Percentiles rank a stretch among this genome's conserved stretches.
Conservation (phyloP, 2,797 vertebrate species). For the Poecilia gillii region DNA sequence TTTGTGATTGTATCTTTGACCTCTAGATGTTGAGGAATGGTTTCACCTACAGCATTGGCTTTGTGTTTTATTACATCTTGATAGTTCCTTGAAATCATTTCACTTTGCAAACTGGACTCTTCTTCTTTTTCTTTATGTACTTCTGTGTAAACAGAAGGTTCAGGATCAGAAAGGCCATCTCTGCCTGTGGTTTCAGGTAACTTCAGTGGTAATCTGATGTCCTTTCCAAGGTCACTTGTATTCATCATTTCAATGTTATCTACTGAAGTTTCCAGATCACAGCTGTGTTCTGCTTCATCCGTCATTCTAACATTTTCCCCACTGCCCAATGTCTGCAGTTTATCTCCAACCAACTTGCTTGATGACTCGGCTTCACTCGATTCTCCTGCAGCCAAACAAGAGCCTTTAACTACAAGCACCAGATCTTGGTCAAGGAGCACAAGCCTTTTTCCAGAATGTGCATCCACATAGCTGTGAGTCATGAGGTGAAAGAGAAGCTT, state of each 20-base stretch:
- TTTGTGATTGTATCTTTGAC: slow-evolving; percentile 3
- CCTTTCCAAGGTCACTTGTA: neutral
- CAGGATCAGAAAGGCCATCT: neutral
- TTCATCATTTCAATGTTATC: neutral
- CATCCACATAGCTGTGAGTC: slow-evolving; percentile 90
- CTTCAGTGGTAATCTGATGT: neutral
- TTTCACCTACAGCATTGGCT: slow-evolving; percentile 15
- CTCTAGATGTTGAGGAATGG: slow-evolving; percentile 19
- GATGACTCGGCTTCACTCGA: neutral
- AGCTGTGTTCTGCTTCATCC: neutral
- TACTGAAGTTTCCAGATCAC: neutral
- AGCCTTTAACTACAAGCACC: slow-evolving; percentile 60
- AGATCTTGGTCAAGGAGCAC: slow-evolving; percentile 87
- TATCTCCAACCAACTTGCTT: neutral
- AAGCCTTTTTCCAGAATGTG: slow-evolving; percentile 86
- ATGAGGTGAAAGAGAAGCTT: slow-evolving; percentile 85
- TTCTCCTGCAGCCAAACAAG: slow-evolving; percentile 26
- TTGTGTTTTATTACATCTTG: neutral
- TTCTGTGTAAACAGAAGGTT: neutral
- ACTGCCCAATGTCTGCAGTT: neutral
- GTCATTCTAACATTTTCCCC: neutral
- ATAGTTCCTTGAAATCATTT: slow-evolving; percentile 11
- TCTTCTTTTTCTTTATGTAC: slow-evolving; percentile 29
- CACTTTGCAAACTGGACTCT: slow-evolving; percentile 18
- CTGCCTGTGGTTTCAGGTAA: neutral